A percentile compares a stretch with the other conserved stretches of the same genome.
phyloP scores from a whole-genome alignment of 2,113 vertebrate species.

The Aplodontia rufa region DNA sequence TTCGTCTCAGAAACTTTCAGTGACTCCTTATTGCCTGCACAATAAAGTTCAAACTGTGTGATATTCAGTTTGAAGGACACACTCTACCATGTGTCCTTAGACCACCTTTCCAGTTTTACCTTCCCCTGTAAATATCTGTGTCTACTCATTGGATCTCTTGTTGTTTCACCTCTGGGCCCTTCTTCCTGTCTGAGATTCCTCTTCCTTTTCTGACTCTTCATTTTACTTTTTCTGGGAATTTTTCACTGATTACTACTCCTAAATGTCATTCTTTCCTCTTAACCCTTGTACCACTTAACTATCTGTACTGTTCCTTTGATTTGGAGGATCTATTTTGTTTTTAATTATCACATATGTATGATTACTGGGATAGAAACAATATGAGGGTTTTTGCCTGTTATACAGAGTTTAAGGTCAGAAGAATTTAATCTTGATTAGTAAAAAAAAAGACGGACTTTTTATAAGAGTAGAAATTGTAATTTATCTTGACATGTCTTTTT shows the following conservation, averaged over 20 bases:
- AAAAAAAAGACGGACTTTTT: background rate
- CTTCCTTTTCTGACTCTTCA: background rate
- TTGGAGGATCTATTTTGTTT: background rate
- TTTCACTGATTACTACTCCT: background rate
- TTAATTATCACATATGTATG: background rate
- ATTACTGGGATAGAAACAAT: background rate
- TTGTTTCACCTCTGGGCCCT: background rate
- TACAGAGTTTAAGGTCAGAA: background rate
- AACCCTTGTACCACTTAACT: background rate
- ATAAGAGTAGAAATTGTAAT: background rate
- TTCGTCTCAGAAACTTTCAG: background rate
- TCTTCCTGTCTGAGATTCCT: background rate
- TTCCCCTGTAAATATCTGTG: background rate
- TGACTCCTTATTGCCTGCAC: background rate
- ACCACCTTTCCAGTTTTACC: background rate
- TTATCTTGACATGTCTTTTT: background rate
- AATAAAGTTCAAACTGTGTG: background rate
- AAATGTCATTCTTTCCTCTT: background rate
- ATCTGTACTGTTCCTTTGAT: background rate
- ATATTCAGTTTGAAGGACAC: no score
- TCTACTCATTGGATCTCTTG: background rate
- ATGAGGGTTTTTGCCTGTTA: background rate
- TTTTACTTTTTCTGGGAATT: slow-evolving; percentile 1
- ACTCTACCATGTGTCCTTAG: background rate
- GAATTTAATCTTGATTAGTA: background rate